phyloP scores from a whole-genome alignment of 2,797 vertebrate genomes.

The Mareca penelope region DNA sequence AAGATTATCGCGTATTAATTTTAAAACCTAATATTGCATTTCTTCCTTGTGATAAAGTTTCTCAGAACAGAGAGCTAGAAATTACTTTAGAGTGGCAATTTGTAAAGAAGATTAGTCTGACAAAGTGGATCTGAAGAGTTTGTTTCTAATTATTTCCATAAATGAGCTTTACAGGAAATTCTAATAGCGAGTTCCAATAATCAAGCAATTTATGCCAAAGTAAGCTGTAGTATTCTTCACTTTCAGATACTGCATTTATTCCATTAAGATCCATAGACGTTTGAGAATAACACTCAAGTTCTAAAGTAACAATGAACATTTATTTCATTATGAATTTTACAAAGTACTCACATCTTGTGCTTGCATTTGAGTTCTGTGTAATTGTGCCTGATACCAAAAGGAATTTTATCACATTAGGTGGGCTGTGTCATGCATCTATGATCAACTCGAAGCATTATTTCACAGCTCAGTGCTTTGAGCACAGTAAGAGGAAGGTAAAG shows the following conservation, averaged over 20 bases:
- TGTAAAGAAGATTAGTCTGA: constrained; percentile 77
- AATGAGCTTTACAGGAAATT: constrained; percentile 72
- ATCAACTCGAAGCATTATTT: constrained; percentile 53
- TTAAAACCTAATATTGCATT: constrained; percentile 64
- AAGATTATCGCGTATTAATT: constrained; percentile 76
- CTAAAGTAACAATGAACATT: constrained; percentile 33
- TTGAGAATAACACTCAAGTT: constrained; percentile 29
- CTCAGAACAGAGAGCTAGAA: constrained; percentile 63
- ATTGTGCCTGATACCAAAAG: constrained; percentile 8
- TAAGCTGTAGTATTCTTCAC: constrained; percentile 50
- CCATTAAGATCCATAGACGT: constrained; percentile 41
- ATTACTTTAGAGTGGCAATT: constrained; percentile 72
- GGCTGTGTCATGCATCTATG: constrained; percentile 23
- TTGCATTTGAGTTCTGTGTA: neutral
- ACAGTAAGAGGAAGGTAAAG: constrained; percentile 45
- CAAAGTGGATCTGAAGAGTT: constrained; percentile 72
- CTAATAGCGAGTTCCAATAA: constrained; percentile 68
- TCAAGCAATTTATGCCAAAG: constrained; percentile 62
- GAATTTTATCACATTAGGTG: constrained; percentile 22
- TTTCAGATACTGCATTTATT: constrained; percentile 37
- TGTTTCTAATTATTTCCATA: constrained; percentile 79
- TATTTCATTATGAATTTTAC: constrained; percentile 31
- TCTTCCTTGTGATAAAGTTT: constrained; percentile 72
- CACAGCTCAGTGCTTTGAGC: constrained; percentile 45
- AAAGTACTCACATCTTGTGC: neutral